Base-by-base conservation (phyloP, 2,113 vertebrate genomes). In the Emydocephalus ijimae region DNA sequence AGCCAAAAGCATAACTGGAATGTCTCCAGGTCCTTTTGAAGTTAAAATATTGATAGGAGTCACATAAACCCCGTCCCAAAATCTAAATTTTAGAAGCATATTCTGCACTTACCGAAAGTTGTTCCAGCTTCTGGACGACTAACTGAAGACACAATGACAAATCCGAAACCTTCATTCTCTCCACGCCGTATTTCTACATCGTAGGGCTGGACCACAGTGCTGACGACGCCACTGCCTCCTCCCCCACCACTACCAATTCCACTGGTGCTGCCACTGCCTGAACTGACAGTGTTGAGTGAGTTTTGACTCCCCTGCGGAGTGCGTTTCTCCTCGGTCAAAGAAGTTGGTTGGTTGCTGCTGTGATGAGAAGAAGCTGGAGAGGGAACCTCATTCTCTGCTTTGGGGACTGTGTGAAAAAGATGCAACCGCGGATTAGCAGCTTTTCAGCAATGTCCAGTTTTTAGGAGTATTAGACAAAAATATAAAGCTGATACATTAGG, bases 281-380 rank as follows among this genome's bases (percentile, higher is more conserved):
- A 99, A 98, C 99, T 99, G 94, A 99, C 99, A 0, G 99, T 99
- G 96, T 99, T 99, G 69, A 99, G 98, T 2, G 99, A 99, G 96
- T 99, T 99, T 97, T 99, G 99, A 97, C 99, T 99, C 96, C 99
- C 99, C 97, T 99, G 99, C 0, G 98, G 99, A 0, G 99, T 99
- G 64, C 98, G 99, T 96, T 99, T 99, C 95, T 99, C 99, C 96
- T 99, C 99, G 0, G 98, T 98, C 97, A 99, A 98, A 1, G 99
- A 99, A 26, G 98, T 98, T 0, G 98, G 99, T 97, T 99, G 99
- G 93, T 96, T 99, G 97, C 99, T 99, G 97, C 99, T 99, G 98
- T 99, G 99, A 93, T 99, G 99, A 26, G 99, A 99, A 0, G 99
- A 99, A 23, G 99, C 99, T 0, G 99, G 99, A 11, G 99, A 99